These are phyloP conservation scores for Arctia plantaginis DNA, from an alignment of 2,888 invertebrate species.

Conservation along the genomic window DNA sequence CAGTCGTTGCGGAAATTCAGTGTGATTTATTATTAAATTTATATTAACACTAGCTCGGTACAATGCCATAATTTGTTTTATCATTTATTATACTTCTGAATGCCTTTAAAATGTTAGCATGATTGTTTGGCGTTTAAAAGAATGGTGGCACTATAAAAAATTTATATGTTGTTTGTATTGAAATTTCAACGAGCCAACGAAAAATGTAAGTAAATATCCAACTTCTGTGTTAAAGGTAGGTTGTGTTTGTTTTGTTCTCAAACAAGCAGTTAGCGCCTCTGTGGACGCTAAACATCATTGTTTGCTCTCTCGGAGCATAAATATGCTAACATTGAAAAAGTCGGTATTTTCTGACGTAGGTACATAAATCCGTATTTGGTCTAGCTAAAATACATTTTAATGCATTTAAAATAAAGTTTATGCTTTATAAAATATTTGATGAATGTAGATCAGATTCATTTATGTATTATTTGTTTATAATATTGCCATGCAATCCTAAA, in stretches of 20 bases:
- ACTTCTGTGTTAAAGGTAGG: conserved; percentile 51
- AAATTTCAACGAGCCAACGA: background rate
- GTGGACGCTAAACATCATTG: conserved; percentile 64
- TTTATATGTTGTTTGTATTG: background rate
- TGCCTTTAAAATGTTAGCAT: background rate
- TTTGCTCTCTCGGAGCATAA: conserved; percentile 49
- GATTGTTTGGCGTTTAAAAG: background rate
- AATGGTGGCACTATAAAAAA: background rate
- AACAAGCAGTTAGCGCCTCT: conserved; percentile 71
- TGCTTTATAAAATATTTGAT: background rate
- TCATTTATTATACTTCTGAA: background rate
- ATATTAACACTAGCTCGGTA: conserved; percentile 9
- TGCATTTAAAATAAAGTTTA: background rate
- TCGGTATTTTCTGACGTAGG: conserved; percentile 26
- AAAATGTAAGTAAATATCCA: conserved; percentile 29
- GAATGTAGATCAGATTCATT: conserved; percentile 10
- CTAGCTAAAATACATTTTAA: background rate
- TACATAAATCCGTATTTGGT: background rate
- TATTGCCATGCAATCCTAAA: conserved; percentile 35
- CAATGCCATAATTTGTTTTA: background rate
- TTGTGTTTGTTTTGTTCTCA: conserved; percentile 61
- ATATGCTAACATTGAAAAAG: conserved; percentile 47
- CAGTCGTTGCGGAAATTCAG: conserved; percentile 35
- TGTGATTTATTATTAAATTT: conserved; percentile 32
- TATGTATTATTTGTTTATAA: conserved; percentile 26